Base-by-base conservation (phyloP, 2,797 vertebrate genomes). In the Cirrhinus mrigala region DNA sequence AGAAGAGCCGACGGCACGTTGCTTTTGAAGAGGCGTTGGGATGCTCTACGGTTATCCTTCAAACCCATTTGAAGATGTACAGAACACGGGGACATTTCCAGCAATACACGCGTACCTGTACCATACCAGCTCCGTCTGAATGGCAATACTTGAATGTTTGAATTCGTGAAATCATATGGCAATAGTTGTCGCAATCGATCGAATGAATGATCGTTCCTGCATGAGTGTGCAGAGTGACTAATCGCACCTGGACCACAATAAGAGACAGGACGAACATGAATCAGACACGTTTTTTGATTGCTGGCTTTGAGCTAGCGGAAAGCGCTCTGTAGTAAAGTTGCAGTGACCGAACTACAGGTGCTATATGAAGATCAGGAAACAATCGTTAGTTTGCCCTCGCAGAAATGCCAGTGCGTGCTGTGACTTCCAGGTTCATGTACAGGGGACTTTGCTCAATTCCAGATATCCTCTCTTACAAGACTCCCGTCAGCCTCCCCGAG, bases 371-470 rank as follows among this genome's bases (percentile, higher is more conserved):
- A 95, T 94, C 94, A 91, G 91, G 66, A 92, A 87, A 90, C 92
- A 88, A 92, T 87, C 90, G 91, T 92, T 92, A 92, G 86, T 92
- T 91, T 92, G 89, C 93, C 93, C 94, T 96, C 95, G 95, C 96
- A 96, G 96, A 97, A 91, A 99, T 99, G 97, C 97, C 97, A 93
- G 97, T 98, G 95, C 97, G 98, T 91, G 97, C 97, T 91, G 97
- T 98, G 93, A 97, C 97, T 93, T 97, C 97, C 95, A 98, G 97
- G 94, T 97, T 99, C 95, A 99, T 99, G 97, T 99, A 99, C 96
- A 96, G 97, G 95, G 97, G 97, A 92, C 97, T 98, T 92, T 98
- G 97, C 95, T 98, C 97, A 92, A 96, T 98, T 93, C 97, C 97
- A 94, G 97, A 96, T 93, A 95, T 98, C 94, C 96, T 98, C 92